Base-by-base conservation (phyloP, 2,888 invertebrate genomes). In the Brachyopa scutellaris region DNA sequence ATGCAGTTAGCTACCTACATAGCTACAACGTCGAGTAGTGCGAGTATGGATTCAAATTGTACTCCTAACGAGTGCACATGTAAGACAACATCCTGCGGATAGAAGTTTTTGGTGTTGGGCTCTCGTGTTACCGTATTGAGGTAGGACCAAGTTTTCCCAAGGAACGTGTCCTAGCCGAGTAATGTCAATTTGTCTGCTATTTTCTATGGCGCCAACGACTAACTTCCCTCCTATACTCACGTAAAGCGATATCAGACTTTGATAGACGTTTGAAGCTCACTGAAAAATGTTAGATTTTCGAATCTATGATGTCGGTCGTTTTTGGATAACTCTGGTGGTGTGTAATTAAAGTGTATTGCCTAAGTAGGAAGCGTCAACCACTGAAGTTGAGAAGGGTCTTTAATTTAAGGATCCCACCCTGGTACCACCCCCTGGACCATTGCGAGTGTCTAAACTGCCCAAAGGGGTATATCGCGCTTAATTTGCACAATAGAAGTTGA, bases 71-170 rank as follows among this genome's bases (percentile, higher is more conserved):
- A 13, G 51, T 6, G 21, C 13, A 26, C 21, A 29, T 6, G 11
- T 3, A 8, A 3, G 23, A 23, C 47, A n/a, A n/a, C n/a, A n/a
- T n/a, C n/a, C n/a, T 49, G 23, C 15, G 31, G 31, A 11, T 15
- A 21, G 13, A 38, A 59, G 47, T 26, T 57, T 57, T 6, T 2
- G 3, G 26, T 26, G 3, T 33, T 5, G 17, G n/a, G 17, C 51
- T 21, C 15, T 33, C 21, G n/a, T 31, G 33, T 47, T 47, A 15
- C 49, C 38, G 38, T 38, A 42, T 72, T 62, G 61, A 72, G 72
- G 57, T 59, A 59, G 69, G 61, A 67, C 53, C 13, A 73, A 73
- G 38, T 73, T 73, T 73, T 47, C 42, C 6, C 57, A 13, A 45
- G 21, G 2, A 11, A 33, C 36, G 21, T 42, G 29, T 19, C 36